These are phyloP conservation scores for Phataginus tetradactyla DNA, from an alignment of 2,797 vertebrate genomes.

Conservation along the genomic window DNA sequence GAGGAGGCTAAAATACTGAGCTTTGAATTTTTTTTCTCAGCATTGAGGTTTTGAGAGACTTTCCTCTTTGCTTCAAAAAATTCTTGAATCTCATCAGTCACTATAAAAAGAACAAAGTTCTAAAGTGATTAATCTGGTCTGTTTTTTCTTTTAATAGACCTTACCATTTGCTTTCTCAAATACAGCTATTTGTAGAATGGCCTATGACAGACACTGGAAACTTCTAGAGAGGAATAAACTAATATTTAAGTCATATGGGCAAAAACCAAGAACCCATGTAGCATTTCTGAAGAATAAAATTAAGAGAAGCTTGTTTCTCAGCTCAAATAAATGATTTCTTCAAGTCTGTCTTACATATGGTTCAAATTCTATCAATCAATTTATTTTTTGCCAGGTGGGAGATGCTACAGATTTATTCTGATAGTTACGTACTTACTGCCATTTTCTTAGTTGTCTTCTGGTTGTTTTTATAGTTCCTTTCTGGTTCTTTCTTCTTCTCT, in stretches of 20 bases:
- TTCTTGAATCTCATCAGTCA: background rate
- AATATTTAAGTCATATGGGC: background rate
- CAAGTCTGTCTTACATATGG: background rate
- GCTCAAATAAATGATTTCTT: background rate
- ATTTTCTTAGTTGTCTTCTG: too few species aligned
- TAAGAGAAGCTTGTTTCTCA: background rate
- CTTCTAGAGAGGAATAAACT: background rate
- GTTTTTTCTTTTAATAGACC: background rate
- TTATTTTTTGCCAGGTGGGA: background rate
- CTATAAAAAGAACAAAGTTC: background rate
- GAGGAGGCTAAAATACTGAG: background rate
- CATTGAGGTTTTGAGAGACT: background rate
- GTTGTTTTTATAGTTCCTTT: too few species aligned
- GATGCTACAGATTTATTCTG: background rate
- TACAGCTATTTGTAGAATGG: background rate
- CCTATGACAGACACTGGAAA: background rate
- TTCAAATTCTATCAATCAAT: background rate
- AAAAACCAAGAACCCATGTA: background rate
- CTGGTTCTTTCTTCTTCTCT: too few species aligned
- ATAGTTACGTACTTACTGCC: background rate
- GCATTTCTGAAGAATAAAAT: background rate
- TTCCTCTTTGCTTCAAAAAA: background rate
- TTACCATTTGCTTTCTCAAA: background rate
- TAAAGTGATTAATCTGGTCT: background rate
- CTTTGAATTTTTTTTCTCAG: background rate